Evolutionary conservation across 2,113 vertebrate genomes (phyloP), one percentile per base, ranked within the genome.

Genomic region (Anhinga anhinga): DNA sequence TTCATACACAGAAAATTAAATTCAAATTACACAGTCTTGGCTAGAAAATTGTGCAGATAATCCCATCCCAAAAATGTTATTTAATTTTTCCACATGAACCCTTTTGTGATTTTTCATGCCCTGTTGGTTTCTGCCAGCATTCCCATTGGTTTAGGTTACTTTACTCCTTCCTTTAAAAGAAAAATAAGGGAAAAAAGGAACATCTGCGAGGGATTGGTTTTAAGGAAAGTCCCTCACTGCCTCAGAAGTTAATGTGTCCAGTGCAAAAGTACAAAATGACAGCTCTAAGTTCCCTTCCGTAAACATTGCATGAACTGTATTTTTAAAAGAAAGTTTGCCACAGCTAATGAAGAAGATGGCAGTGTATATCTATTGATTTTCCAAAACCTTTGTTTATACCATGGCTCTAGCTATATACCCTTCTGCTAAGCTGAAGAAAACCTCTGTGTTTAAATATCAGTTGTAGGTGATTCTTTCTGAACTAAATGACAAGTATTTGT

Each of bases 1-100:
- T 97, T 98, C 97, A 97, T 98, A 98, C 94, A 93, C 93, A 62
- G 89, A 93, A 90, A 97, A 97, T 95, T 97, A 96, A 96, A 97
- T 97, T 96, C 91, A 97, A 97, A 94, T 98, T 94, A 95, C 58
- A 95, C 32, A 91, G 86, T 59, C 84, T 87, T 94, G 72, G 88
- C 49, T 97, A 90, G 97, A 97, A 97, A 97, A 97, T 95, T 94
- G 71, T 92, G 94, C 47, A 21, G 70, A 93, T 97, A 97, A 97
- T 95, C 82, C 59, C 15, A 3, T 89, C 70, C 70, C 49, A 96
- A 96, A 96, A 96, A 92, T 86, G 38, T 95, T 97, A 96, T 95
- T 91, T 98, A 45, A 61, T 92, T 94, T 97, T 65, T 42, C 71
- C 55, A 83, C 49, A 56, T 94, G 76, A 97, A 82, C 50, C 80